Percentiles rank a stretch among this genome's conserved stretches.
These are phyloP conservation scores for Drosophila infuscata DNA, from an alignment of 2,888 invertebrate genomes.

Conservation along the genomic window DNA sequence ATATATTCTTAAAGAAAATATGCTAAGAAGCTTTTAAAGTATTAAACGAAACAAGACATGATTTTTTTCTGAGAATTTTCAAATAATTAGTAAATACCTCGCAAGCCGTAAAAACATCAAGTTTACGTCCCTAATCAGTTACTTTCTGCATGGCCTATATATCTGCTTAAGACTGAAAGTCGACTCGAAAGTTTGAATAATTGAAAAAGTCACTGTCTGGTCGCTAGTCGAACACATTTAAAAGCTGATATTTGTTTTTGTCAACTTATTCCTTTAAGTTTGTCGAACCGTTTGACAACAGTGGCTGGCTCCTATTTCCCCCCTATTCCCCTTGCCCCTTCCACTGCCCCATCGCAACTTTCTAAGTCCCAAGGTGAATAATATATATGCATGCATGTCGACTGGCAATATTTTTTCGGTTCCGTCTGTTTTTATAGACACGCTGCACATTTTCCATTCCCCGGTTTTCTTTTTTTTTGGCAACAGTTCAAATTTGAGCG, in stretches of 20 bases:
- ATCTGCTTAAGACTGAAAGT: background rate
- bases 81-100: background rate
- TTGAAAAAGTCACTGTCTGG: background rate
- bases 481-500: constrained; percentile 67
- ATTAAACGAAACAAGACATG: background rate
- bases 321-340: background rate
- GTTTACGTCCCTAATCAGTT: too few species aligned
- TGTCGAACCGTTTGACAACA: constrained; percentile 6
- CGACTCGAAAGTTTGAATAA: background rate
- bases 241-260: background rate
- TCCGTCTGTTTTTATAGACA: constrained; percentile 18
- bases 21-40: constrained; percentile 7
- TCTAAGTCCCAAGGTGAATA: constrained; percentile 34
- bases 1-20: constrained; percentile 5
- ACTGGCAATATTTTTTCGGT: constrained; percentile 17
- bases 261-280: background rate
- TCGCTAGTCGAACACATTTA: background rate
- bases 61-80: background rate
- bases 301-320: background rate
- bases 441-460: constrained; percentile 34
- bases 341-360: background rate
- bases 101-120: too few species aligned
- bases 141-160: too few species aligned
- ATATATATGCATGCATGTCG: constrained; percentile 9
- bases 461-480: constrained; percentile 48